Conservation (phyloP, 2,113 vertebrate species). For the Thymallus thymallus region DNA sequence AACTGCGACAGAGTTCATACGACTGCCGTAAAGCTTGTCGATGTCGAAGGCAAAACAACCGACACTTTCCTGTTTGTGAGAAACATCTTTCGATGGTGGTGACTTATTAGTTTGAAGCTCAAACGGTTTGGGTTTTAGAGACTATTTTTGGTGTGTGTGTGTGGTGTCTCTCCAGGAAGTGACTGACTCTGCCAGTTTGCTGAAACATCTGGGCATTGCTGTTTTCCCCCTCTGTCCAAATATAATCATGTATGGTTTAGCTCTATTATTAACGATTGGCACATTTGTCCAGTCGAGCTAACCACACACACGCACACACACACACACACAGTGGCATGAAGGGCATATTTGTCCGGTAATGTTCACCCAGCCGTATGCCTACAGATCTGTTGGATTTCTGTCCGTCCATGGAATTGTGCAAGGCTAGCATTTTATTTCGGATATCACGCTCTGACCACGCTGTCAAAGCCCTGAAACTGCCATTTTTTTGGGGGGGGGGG, state of each 20-base stretch:
- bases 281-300: constrained; percentile 29
- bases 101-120: too few species aligned
- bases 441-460: constrained; percentile 27
- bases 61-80: too few species aligned
- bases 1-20: too few species aligned
- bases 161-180: constrained; percentile 10
- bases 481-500: not conserved
- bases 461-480: constrained; percentile 47
- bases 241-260: constrained; percentile 35
- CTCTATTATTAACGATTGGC: constrained; percentile 48
- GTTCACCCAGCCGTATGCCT: constrained; percentile 23
- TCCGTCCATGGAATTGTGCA: constrained; percentile 43
- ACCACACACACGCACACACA: constrained; percentile 19
- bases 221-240: constrained; percentile 10
- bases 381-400: constrained; percentile 23
- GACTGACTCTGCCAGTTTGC: constrained; percentile 13
- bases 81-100: too few species aligned
- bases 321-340: constrained; percentile 31
- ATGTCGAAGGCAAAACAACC: too few species aligned
- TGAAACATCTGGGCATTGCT: constrained; percentile 24
- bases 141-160: constrained; percentile 12
- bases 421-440: constrained; percentile 43
- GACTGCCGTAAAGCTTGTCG: too few species aligned
- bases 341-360: constrained; percentile 43
- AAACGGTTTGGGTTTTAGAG: too few species aligned